Percentiles rank a stretch among this genome's conserved stretches.
phyloP scores from a whole-genome alignment of 2,888 invertebrate species.

The Ganaspis brasiliensis region DNA sequence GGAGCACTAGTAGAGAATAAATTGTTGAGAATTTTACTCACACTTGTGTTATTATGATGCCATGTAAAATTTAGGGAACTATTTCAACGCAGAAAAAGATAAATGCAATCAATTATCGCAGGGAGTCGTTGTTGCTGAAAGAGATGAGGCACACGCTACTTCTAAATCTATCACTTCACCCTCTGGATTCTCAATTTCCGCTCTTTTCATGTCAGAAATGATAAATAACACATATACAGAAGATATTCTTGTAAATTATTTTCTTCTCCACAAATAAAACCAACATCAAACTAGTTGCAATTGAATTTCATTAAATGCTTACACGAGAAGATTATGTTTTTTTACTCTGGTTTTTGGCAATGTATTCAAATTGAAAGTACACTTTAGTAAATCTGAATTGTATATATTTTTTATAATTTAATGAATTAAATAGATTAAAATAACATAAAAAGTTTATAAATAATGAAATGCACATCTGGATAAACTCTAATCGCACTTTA shows the following conservation, averaged over 20 bases:
- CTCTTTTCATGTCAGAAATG: constrained; percentile 58
- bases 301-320: too few relatives aligned
- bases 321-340: too few relatives aligned
- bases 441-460: not conserved
- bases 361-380: too few relatives aligned
- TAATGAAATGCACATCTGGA: not conserved
- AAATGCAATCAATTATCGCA: constrained; percentile 70
- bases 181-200: constrained; percentile 57
- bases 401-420: too few relatives aligned
- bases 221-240: constrained; percentile 56
- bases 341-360: too few relatives aligned
- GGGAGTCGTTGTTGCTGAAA: constrained; percentile 61
- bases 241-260: not conserved
- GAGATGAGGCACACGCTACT: constrained; percentile 65
- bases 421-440: not conserved
- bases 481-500: not conserved
- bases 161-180: constrained; percentile 66
- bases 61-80: constrained; percentile 59
- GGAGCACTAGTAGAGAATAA: not conserved
- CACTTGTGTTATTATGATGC: constrained; percentile 20
- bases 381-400: too few relatives aligned
- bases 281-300: not conserved
- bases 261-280: not conserved
- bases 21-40: not conserved
- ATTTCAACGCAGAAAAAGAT: constrained; percentile 64